Percentiles rank a stretch among this genome's conserved stretches.
These are phyloP conservation scores for Megaceryle maxima DNA, from an alignment of 2,113 vertebrate species.

Conservation along the genomic window DNA sequence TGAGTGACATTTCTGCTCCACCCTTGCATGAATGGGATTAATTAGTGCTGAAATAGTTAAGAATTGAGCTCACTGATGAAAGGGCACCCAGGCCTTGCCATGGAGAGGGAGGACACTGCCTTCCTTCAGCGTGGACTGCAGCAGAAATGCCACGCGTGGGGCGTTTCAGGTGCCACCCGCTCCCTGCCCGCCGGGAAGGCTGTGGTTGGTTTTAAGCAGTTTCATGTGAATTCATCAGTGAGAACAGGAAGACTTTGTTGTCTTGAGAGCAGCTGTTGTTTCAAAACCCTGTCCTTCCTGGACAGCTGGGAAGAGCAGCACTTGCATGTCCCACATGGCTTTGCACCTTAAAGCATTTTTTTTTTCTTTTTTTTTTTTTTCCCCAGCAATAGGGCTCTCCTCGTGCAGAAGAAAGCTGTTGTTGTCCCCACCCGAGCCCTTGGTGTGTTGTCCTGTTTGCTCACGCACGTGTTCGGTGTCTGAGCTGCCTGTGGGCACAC, in stretches of 20 bases:
- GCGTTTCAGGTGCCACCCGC: neutral
- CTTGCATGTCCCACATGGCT: neutral
- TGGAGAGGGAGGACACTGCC: neutral
- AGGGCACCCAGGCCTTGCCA: neutral
- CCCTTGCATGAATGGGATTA: neutral
- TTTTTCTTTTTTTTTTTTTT: neutral
- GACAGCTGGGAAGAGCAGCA: neutral
- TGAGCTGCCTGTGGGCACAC: neutral
- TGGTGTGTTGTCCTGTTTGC: neutral
- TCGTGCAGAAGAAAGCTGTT: neutral
- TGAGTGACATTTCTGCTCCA: neutral
- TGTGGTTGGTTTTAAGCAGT: neutral
- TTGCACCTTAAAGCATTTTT: neutral
- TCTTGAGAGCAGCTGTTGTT: neutral
- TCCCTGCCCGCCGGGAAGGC: neutral
- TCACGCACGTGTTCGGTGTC: rapidly evolving
- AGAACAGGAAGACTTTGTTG: neutral
- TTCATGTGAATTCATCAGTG: neutral
- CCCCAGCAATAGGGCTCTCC: neutral
- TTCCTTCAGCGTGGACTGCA: neutral
- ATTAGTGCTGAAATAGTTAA: neutral
- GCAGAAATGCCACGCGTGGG: rapidly evolving
- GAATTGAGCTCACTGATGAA: neutral
- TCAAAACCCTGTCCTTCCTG: neutral
- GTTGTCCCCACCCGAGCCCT: neutral